Conservation (phyloP, 2,888 invertebrate genomes). For the Synergus laeviventris region DNA sequence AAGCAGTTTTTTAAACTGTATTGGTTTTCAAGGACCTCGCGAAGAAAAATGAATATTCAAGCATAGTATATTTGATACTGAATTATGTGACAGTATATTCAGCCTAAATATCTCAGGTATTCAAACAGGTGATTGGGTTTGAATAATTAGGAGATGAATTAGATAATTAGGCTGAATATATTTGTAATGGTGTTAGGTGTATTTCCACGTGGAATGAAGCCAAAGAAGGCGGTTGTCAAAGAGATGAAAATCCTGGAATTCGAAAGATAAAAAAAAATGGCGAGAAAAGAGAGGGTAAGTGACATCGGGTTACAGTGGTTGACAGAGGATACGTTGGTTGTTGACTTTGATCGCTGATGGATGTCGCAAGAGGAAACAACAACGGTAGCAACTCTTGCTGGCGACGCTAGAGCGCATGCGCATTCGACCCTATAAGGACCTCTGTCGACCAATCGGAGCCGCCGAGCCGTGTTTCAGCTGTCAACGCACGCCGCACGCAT, state of each 20-base stretch:
- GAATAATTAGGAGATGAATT: no score
- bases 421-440: constrained; percentile 73
- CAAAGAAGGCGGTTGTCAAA: no score
- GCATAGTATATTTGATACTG: no score
- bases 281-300: constrained; percentile 60
- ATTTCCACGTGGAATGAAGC: background rate
- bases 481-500: constrained; percentile 69
- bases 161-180: no score
- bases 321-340: constrained; percentile 62
- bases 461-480: constrained; percentile 73
- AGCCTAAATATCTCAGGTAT: no score
- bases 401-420: constrained; percentile 68
- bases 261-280: constrained; percentile 52
- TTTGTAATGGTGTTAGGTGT: no score
- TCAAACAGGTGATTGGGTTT: no score
- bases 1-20: no score
- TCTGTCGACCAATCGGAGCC: constrained; percentile 69
- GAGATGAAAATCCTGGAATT: background rate
- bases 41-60: no score
- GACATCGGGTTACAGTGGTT: constrained; percentile 64
- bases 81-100: no score
- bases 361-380: constrained; percentile 66
- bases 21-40: no score
- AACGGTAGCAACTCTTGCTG: background rate
- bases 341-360: constrained; percentile 71